A percentile compares a stretch with the other conserved stretches of the same genome.
phyloP scores from a whole-genome alignment of 2,888 invertebrate species.

The Muscina levida region DNA sequence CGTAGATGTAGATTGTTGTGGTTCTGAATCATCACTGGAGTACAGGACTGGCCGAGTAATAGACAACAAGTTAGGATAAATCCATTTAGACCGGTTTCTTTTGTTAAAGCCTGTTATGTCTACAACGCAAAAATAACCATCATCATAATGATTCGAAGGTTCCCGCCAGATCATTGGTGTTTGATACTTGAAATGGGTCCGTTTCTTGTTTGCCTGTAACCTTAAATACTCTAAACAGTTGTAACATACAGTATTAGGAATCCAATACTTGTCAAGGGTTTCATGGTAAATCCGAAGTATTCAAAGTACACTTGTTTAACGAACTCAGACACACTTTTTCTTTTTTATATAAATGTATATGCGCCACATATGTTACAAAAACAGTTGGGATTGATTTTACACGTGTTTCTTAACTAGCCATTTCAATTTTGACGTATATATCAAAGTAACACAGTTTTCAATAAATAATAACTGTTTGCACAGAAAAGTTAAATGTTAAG shows the following conservation, averaged over 20 bases:
- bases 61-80: no score
- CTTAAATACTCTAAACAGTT: constrained; percentile 19
- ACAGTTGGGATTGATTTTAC: background rate
- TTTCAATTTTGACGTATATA: background rate
- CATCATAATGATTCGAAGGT: background rate
- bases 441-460: background rate
- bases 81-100: no score
- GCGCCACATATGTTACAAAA: constrained; percentile 12
- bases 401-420: background rate
- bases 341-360: background rate
- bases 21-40: background rate
- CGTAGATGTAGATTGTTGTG: background rate
- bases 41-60: no score
- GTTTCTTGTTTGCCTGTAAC: no score
- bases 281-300: constrained; percentile 19
- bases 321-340: background rate
- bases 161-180: background rate
- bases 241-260: constrained; percentile 21
- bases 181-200: background rate
- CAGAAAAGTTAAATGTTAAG: no score
- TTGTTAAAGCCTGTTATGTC: no score
- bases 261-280: constrained; percentile 26
- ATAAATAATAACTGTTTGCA: constrained; percentile 1
- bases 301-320: background rate
- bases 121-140: background rate